phyloP scores from a whole-genome alignment of 2,797 vertebrate species.

The Hydrophis major region DNA sequence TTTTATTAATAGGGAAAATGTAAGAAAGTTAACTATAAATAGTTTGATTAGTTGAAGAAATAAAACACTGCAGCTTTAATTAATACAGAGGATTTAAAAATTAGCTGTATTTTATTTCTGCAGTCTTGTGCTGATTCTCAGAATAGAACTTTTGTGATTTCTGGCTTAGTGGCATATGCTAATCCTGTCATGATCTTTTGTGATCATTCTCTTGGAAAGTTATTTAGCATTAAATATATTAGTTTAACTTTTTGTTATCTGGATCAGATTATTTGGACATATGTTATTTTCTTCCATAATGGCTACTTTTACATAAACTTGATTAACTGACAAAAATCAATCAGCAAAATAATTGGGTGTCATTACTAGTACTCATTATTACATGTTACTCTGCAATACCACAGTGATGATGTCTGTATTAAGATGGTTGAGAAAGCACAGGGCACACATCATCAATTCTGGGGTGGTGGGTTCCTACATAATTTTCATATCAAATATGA shows the following conservation, averaged over 20 bases:
- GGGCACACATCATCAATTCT: not conserved
- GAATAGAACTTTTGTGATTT: not conserved
- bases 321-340: not conserved
- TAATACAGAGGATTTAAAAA: not conserved
- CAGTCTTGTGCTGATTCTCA: not conserved
- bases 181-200: not conserved
- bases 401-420: not conserved
- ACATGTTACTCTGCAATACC: not conserved
- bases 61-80: not conserved
- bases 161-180: not conserved
- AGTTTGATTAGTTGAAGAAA: not conserved
- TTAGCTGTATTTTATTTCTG: not conserved
- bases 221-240: not conserved
- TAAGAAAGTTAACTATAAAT: not conserved
- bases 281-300: not conserved
- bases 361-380: not conserved
- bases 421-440: not conserved
- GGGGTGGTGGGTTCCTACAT: not conserved
- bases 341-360: not conserved
- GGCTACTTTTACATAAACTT: not conserved
- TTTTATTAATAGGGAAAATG: not conserved
- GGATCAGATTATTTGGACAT: not conserved
- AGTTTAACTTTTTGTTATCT: not conserved
- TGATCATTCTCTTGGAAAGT: not conserved
- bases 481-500: not conserved